phyloP scores from a whole-genome alignment of 2,113 vertebrate species.

The Turdus rufiventris region DNA sequence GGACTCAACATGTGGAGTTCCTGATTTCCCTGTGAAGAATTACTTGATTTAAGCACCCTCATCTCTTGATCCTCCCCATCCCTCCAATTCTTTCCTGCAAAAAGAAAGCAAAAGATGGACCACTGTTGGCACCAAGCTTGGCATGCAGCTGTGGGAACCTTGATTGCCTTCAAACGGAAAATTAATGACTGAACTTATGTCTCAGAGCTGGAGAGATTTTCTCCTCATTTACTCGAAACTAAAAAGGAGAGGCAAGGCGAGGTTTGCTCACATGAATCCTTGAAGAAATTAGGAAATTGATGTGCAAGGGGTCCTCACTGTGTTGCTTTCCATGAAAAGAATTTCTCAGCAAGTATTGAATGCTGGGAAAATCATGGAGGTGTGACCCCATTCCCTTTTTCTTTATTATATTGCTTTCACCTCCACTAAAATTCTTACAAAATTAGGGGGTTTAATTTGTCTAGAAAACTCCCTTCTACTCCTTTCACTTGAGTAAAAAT shows the following conservation, averaged over 20 bases:
- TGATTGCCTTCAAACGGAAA: neutral
- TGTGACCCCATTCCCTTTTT: neutral
- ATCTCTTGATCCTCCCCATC: fast-evolving
- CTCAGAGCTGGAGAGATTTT: neutral
- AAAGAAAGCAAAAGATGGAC: neutral
- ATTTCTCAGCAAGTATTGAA: neutral
- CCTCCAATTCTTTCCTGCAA: neutral
- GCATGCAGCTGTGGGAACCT: neutral
- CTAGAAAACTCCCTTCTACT: neutral
- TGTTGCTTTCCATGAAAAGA: neutral
- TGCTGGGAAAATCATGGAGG: neutral
- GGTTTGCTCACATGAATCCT: neutral
- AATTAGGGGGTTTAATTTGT: neutral
- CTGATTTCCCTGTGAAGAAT: neutral
- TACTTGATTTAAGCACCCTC: neutral
- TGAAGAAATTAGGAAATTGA: neutral
- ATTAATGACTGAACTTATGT: neutral
- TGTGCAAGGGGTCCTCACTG: neutral
- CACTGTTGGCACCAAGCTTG: neutral
- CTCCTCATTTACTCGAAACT: neutral
- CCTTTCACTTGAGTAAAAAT: neutral
- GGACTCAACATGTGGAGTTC: neutral
- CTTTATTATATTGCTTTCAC: neutral
- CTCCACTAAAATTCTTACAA: neutral
- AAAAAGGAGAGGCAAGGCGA: neutral